Evolutionary conservation across 2,797 vertebrate genomes (phyloP).

Genomic region (Clarias fuscus): DNA sequence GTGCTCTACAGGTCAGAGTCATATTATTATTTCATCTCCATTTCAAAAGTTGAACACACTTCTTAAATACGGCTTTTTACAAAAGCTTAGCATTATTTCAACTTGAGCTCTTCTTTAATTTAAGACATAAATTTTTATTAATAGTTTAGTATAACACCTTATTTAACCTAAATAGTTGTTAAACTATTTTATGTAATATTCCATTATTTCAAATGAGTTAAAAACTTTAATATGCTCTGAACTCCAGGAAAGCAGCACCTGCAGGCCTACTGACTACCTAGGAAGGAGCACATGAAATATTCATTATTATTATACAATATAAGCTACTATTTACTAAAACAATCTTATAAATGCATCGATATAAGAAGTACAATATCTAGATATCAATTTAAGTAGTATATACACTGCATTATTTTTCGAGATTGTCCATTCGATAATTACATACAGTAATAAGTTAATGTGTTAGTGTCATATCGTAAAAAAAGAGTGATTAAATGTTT

Average conservation of each 20-base stretch:
- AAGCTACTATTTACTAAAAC: not conserved
- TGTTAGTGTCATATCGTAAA: not conserved
- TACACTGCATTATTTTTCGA: not conserved
- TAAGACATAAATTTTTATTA: not conserved
- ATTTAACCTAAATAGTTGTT: not conserved
- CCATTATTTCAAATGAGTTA: not conserved
- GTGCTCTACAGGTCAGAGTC: slow-evolving; percentile 89
- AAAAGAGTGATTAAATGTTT: not conserved
- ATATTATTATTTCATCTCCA: not conserved
- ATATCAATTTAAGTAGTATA: not conserved
- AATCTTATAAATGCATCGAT: not conserved
- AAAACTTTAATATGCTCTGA: not conserved
- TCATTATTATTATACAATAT: not conserved
- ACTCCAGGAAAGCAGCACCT: not conserved
- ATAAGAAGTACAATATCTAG: not conserved
- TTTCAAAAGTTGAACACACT: not conserved
- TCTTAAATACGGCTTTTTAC: no score
- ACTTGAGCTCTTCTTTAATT: not conserved
- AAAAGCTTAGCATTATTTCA: not conserved
- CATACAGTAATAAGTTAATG: not conserved
- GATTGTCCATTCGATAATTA: not conserved
- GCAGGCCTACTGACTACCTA: not conserved
- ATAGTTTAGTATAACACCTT: not conserved
- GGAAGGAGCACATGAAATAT: not conserved
- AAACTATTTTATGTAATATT: not conserved